A percentile compares a stretch with the other conserved stretches of the same genome.
These are phyloP conservation scores for Holacanthella duospinosa DNA, from an alignment of 2,888 invertebrate genomes.

Conservation along the genomic window DNA sequence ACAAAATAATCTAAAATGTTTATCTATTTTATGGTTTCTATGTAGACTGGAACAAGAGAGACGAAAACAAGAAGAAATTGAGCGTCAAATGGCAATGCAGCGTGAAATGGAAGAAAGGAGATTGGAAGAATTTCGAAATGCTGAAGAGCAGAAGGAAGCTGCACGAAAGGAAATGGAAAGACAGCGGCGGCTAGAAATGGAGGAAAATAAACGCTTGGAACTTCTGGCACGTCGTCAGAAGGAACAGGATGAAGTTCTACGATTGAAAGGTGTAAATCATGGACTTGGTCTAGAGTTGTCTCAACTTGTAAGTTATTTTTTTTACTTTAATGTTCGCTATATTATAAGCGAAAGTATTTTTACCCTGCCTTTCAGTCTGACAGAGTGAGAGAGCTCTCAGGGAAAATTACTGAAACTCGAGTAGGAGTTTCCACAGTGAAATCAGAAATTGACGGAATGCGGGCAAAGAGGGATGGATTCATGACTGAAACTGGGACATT, in stretches of 20 bases:
- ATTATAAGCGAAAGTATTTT: no score
- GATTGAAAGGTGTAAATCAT: conserved; percentile 77
- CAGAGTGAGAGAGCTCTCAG: conserved; percentile 65
- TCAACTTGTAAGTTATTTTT: conserved; percentile 45
- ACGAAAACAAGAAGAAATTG: conserved; percentile 77
- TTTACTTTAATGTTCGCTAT: not conserved
- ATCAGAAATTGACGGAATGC: conserved; percentile 91
- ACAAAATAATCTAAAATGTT: not conserved
- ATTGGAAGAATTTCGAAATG: conserved; percentile 67
- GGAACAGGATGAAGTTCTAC: conserved; percentile 71
- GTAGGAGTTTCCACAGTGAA: conserved; percentile 83
- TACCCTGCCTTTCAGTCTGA: conserved; percentile 49
- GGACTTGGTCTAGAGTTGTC: conserved; percentile 64
- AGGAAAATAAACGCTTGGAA: conserved; percentile 79
- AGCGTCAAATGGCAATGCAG: conserved; percentile 67
- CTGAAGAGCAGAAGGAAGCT: conserved; percentile 67
- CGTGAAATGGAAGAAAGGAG: conserved; percentile 61
- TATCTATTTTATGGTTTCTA: conserved; percentile 6
- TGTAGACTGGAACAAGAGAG: conserved; percentile 54
- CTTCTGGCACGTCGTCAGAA: conserved; percentile 73
- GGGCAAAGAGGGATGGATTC: conserved; percentile 76
- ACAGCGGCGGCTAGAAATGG: conserved; percentile 91
- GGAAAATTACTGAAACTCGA: conserved; percentile 69
- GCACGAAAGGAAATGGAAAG: conserved; percentile 83
- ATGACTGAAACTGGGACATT: conserved; percentile 74